Evolutionary conservation across 1,140 invertebrate species (phyloP), one percentile per base, ranked within the genome.

Genomic region (Adelges cooleyi): DNA sequence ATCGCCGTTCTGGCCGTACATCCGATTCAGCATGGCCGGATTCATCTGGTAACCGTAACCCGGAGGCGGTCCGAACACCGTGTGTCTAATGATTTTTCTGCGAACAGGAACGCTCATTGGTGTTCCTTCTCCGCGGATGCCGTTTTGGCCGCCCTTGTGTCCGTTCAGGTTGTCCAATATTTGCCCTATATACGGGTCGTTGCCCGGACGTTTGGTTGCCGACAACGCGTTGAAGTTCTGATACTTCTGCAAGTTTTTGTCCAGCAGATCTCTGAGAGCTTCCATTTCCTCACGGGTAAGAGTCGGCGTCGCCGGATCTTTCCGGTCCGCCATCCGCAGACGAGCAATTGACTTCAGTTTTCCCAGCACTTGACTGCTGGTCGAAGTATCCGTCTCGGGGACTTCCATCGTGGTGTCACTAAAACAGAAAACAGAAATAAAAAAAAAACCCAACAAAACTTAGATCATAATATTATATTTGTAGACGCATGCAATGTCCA

Each of bases 181-280:
- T n/a, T 62, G 56, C 3, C 56, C 56, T 20, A 48, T 62, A 18
- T 62, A 62, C 4, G 56, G 56, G 9, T 62, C 56, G 8, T 22
- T 62, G 13, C 36, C 40, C 2, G 42, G 56, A 2, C 56, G 38
- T 62, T 20, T 62, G 13, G 17, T 33, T 15, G 2, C n/a, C 3
- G 11, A 6, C 0, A 11, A 6, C 9, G 56, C 15, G 25, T n/a
- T 5, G 17, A 27, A 44, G 9, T 59, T 46, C 15, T 59, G 54
- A 8, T 62, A 62, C 6, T 48, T 62, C 20, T 22, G 42, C 2
- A 62, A 11, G 27, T 62, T 62, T 18, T 22, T 20, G 17, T 62
- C 40, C 27, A 62, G 17, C 9, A 62, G 25, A 2, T 62, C 56
- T 6, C 25, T 62, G 11, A 62, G 42, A 13, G 42, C 42, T 9